These are phyloP conservation scores for Torymus aiolomorphi DNA, from an alignment of 2,888 invertebrate genomes.

Conservation along the genomic window DNA sequence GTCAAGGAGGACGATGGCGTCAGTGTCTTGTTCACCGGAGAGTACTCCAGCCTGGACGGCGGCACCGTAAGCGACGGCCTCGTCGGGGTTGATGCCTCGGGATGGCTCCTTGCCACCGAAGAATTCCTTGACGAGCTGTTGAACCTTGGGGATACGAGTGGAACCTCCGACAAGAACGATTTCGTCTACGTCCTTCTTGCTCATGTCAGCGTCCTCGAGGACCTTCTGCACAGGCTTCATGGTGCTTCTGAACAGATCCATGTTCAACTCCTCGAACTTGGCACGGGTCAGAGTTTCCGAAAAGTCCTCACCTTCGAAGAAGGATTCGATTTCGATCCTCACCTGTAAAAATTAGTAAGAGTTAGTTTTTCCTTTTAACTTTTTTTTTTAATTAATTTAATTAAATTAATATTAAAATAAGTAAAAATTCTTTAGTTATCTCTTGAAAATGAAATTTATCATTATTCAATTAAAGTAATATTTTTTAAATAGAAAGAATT, in stretches of 20 bases:
- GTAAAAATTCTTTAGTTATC: conserved; percentile 7
- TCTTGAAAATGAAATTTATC: too few species aligned
- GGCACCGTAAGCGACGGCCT: conserved; percentile 98
- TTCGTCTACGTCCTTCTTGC: conserved; percentile 98
- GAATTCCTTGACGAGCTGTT: conserved; percentile 93
- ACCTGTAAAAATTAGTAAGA: conserved; percentile 76
- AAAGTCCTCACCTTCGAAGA: conserved; percentile 99
- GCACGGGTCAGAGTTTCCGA: conserved; percentile 98
- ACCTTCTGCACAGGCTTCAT: conserved; percentile 87
- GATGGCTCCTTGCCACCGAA: conserved; percentile 99
- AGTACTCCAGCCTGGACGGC: conserved; percentile 99
- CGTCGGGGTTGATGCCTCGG: conserved; percentile 98
- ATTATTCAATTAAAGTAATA: too few species aligned
- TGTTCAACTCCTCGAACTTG: conserved; percentile 98
- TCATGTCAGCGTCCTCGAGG: conserved; percentile 98
- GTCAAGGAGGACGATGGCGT: conserved; percentile 96
- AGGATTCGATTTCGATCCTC: conserved; percentile 98
- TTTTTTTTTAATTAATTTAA: background rate
- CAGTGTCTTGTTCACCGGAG: conserved; percentile 97
- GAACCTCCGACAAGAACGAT: conserved; percentile 99
- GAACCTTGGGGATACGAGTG: conserved; percentile 99
- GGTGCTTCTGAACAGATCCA: conserved; percentile 82
- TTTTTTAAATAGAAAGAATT: background rate
- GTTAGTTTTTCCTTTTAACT: conserved; percentile 9
- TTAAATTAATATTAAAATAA: background rate